Evolutionary conservation across 2,888 invertebrate species (phyloP), one percentile per base, ranked within the genome.

Genomic region (Parelbella ahira): DNA sequence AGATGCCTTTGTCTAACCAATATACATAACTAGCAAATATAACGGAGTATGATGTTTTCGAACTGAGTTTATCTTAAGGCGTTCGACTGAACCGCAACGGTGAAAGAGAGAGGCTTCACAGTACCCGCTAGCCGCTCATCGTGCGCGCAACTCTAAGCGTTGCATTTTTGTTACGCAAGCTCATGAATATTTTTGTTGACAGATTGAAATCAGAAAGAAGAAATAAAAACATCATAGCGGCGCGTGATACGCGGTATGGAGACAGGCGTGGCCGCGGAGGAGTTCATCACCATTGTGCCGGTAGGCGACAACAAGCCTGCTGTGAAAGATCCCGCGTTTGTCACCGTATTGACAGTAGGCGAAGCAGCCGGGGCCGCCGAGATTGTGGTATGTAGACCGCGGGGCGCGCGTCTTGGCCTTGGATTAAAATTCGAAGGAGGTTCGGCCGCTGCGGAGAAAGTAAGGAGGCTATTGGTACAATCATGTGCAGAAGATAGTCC

Each of bases 391-490:
- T 94, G 94, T 56, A 90, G 97, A 51, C 90, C 97, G 37, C 94
- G 96, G 0, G 97, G 97, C 0, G 97, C 97, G 65, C 91, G 96
- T 21, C 89, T 97, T 3, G 97, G 97, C 1, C 94, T 97, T 63
- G 97, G 97, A 0, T 84, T 97, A 1, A 96, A 96, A 69, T 97
- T 97, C 67, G 97, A 97, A 79, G 97, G 97, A 24, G 96, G 96
- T 6, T 93, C 94, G 21, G 93, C 94, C 53, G 93, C 93, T 19
- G 89, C 91, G 4, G 95, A 96, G 67, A 91, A 90, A 56, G 95
- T 97, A 1, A 90, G 93, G 47, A 89, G 94, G 53, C 89, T 97
- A 33, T 93, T 94, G 50, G 96, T 97, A 47, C 96, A 97, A 66
- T 96, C 95, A 54, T 95, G 96, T 72, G 95, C 96, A 15, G 90